Evolutionary conservation across 2,888 invertebrate species (phyloP), one percentile per base, ranked within the genome.

Genomic region (Mystacides longicornis): DNA sequence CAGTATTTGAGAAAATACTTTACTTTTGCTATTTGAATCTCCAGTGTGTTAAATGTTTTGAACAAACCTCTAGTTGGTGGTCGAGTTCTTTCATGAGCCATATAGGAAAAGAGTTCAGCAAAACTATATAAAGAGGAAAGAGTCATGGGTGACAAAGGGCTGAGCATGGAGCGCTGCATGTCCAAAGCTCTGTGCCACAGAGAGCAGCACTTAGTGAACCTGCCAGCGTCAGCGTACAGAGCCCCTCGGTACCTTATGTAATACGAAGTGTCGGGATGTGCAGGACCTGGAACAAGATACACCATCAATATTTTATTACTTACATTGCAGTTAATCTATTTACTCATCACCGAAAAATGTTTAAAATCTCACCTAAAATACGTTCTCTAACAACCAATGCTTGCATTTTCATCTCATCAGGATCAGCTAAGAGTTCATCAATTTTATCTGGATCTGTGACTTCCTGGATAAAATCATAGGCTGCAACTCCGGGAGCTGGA

Each of bases 181-280:
- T 94, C 93, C 33, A 97, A 79, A 23, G 96, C 96, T 75, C 97
- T 95, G 73, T 93, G 92, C 97, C 97, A 97, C 61, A 97, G 79
- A 66, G 89, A 87, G 62, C 96, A 92, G 74, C 96, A 97, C 63
- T 89, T 82, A 64, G 85, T 82, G 77, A 95, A 96, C 66, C 94
- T 89, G 2, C 96, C 93, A 61, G 92, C 88, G 73, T 96, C 96
- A 37, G 96, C 96, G 75, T 95, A 96, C 61, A 95, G 86, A 0
- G 93, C 93, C 58, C 93, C 93, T 65, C 93, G 81, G 73, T 93
- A 95, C 18, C 96, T 83, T 63, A 97, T 94, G 74, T 94, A 96
- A 75, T 96, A 96, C 66, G 93, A 92, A 46, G 96, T 96, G 73
- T 96, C 95, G 0, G 96, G 95, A 81, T 97, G 96, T 7, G 93